Conservation (phyloP, 2,113 vertebrate species). For the Neofelis nebulosa region DNA sequence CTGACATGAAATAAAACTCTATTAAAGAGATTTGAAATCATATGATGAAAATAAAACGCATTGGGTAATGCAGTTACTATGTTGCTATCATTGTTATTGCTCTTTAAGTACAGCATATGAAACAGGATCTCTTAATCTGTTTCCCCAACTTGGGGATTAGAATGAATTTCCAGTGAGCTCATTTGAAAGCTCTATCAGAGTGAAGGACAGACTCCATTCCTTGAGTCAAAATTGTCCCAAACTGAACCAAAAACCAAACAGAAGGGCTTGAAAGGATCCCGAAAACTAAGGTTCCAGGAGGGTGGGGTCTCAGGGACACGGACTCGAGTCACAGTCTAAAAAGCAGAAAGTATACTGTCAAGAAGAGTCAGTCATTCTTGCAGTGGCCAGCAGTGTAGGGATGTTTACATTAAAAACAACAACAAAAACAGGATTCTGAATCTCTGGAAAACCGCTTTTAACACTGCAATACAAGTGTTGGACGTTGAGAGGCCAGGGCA, state of each 20-base stretch:
- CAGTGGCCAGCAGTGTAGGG: no score
- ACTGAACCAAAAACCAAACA: not conserved
- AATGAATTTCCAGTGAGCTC: slow-evolving; percentile 62
- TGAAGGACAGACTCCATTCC: slow-evolving; percentile 21
- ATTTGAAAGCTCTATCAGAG: not conserved
- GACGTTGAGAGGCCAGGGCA: not conserved
- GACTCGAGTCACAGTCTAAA: not conserved
- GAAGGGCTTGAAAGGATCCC: not conserved
- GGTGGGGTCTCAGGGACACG: not conserved
- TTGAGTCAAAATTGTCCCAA: not conserved
- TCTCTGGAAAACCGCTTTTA: not conserved
- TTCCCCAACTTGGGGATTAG: slow-evolving; percentile 34
- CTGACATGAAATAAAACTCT: slow-evolving; percentile 17
- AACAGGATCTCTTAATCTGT: slow-evolving; percentile 60
- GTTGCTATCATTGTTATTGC: slow-evolving; percentile 15
- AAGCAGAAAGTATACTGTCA: not conserved
- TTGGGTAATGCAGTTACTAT: slow-evolving; percentile 35
- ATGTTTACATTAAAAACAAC: not conserved
- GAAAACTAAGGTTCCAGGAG: not conserved
- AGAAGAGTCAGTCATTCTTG: not conserved
- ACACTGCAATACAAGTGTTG: not conserved
- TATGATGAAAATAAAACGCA: slow-evolving; percentile 27
- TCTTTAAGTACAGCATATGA: slow-evolving; percentile 26
- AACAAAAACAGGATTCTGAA: not conserved
- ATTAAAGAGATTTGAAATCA: slow-evolving; percentile 34